Evolutionary conservation across 2,113 vertebrate species (phyloP).

Genomic region (Pandion haliaetus): DNA sequence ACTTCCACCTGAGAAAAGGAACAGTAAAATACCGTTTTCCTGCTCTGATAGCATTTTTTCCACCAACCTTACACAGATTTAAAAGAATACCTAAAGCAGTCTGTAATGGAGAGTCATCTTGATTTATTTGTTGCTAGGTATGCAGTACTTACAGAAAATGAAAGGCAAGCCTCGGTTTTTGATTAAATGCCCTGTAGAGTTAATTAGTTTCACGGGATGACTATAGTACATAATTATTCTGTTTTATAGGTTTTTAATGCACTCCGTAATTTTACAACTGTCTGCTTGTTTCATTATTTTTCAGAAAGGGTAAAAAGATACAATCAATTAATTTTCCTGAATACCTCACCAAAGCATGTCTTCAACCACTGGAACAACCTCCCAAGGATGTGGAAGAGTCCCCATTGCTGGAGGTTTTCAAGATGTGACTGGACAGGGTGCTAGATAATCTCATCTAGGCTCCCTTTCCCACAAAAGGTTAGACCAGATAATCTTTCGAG

Average conservation of each 20-base stretch:
- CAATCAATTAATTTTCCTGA: neutral
- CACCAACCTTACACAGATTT: neutral
- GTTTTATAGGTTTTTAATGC: conserved; percentile 23
- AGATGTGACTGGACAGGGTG: neutral
- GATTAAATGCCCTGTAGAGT: neutral
- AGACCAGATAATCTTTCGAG: neutral
- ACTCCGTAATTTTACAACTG: conserved; percentile 19
- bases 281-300: neutral
- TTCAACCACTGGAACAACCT: neutral
- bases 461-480: neutral
- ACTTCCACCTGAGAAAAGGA: neutral
- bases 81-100: neutral
- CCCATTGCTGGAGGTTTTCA: neutral
- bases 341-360: neutral
- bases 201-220: neutral
- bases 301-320: neutral
- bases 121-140: conserved; percentile 6
- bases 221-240: neutral
- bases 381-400: neutral
- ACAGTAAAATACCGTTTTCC: neutral
- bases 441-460: neutral
- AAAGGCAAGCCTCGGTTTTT: neutral
- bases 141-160: neutral
- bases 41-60: neutral
- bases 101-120: neutral